Evolutionary conservation across 2,797 vertebrate genomes (phyloP), one percentile per base, ranked within the genome.

Genomic region (Scleropages formosus): DNA sequence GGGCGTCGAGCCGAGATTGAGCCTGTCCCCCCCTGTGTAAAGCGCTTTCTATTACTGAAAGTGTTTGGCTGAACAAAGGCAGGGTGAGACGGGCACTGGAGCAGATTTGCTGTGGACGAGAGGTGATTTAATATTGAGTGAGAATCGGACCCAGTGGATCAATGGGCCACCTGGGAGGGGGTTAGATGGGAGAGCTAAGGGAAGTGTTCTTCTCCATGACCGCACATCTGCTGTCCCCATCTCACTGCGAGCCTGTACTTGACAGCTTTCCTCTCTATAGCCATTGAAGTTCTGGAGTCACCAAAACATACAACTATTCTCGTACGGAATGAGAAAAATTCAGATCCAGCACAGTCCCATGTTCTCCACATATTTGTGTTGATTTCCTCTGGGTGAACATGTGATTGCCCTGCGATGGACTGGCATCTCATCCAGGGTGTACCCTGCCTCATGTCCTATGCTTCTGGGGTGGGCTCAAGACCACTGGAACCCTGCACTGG

Each of bases 21-120:
- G 76, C 1, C 68, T 79, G 81, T 82, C 77, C 72, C 78, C 81
- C 71, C 73, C 39, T 44, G 80, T 72, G 73, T 80, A 85, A 85
- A 88, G 86, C 59, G 73, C 84, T 85, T 87, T 87, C 85, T 78
- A 85, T 91, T 91, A 89, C 88, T 77, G 84, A 81, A 80, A 80
- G 81, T 80, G 74, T 79, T 78, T 80, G 78, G 82, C 72, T 75
- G 83, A 87, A 90, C 89, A 91, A 89, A 80, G 77, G 81, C 68
- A 75, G 81, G 84, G 83, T 81, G 82, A 74, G 82, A 81, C 82
- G 80, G 83, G 77, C 85, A 80, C 74, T 4, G 67, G 75, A 84
- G 71, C 61, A 46, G 58, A 75, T 73, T 81, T 75, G 76, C 75
- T 75, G 71, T 22, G 69, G 60, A 74, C 85, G 75, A 15, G 60